Percentiles rank a stretch among this genome's conserved stretches.
Conservation (phyloP, 1,140 invertebrate species). For the Halesus radiatus region DNA sequence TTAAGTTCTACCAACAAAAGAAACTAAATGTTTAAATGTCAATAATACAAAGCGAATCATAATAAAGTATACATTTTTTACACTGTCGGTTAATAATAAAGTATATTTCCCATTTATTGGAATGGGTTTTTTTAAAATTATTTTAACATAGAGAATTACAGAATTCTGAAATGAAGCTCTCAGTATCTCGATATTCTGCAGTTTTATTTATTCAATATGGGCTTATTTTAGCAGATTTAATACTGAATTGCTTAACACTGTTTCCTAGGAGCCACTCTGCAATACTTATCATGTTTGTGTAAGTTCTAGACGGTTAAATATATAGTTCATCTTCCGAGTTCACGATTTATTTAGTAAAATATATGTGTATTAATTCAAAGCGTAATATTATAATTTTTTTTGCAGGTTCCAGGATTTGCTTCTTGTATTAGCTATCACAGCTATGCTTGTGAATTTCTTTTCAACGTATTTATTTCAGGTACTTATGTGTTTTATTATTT, state of each 20-base stretch:
- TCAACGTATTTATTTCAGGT: slow-evolving; percentile 57
- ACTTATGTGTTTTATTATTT: slow-evolving; percentile 7
- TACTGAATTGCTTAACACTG: slow-evolving; percentile 52
- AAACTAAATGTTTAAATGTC: no score
- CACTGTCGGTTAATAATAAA: no score
- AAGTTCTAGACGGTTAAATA: slow-evolving; percentile 20
- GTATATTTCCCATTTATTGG: no score
- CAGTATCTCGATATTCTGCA: slow-evolving; percentile 54
- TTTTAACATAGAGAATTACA: no score
- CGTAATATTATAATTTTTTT: neutral
- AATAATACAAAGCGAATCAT: no score
- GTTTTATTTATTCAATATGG: slow-evolving; percentile 55
- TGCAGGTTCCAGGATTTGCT: slow-evolving; percentile 55
- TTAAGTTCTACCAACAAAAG: no score
- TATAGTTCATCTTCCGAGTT: neutral
- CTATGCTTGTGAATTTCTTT: slow-evolving; percentile 56
- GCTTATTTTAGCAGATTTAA: slow-evolving; percentile 53
- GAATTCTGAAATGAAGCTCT: slow-evolving; percentile 49
- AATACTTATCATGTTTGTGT: slow-evolving; percentile 56
- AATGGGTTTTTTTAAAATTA: no score
- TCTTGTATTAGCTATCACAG: slow-evolving; percentile 51
- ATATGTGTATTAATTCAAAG: neutral
- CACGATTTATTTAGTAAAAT: neutral
- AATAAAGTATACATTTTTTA: no score
- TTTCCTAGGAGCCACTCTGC: slow-evolving; percentile 53